phyloP scores from a whole-genome alignment of 2,113 vertebrate species.

The Carettochelys insculpta region DNA sequence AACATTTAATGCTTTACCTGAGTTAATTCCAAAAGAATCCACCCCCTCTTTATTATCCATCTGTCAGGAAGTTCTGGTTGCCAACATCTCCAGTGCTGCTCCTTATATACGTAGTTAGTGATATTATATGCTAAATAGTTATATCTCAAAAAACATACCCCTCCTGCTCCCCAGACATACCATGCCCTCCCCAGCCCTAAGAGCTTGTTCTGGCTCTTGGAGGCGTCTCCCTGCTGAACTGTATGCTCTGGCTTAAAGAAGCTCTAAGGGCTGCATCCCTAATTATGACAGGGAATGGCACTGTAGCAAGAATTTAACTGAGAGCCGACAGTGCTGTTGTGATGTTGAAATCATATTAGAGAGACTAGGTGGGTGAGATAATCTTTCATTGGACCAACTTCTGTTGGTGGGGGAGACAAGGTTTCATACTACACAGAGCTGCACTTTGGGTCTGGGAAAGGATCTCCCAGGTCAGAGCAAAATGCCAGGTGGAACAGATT shows the following conservation, averaged over 20 bases:
- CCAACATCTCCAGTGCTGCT: neutral
- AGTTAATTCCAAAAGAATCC: constrained; percentile 18
- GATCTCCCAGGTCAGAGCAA: neutral
- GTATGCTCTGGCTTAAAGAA: neutral
- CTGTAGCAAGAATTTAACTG: neutral
- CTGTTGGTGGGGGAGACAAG: neutral
- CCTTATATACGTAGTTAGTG: neutral
- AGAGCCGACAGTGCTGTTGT: neutral
- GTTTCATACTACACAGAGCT: neutral
- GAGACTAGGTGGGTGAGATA: neutral
- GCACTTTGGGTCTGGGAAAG: neutral
- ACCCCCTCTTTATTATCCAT: rapidly evolving
- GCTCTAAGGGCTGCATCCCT: neutral
- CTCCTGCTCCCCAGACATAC: rapidly evolving
- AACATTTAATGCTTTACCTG: neutral
- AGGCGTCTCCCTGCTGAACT: neutral
- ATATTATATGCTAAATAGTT: neutral
- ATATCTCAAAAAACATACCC: constrained; percentile 10
- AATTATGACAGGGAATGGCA: neutral
- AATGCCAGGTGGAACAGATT: neutral
- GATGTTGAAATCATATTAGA: neutral
- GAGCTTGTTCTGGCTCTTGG: rapidly evolving
- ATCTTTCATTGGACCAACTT: neutral
- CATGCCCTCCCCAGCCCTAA: neutral
- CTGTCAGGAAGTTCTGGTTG: neutral